These are phyloP conservation scores for Chalcosyrphus nemorum DNA, from an alignment of 2,888 invertebrate genomes.

Conservation along the genomic window DNA sequence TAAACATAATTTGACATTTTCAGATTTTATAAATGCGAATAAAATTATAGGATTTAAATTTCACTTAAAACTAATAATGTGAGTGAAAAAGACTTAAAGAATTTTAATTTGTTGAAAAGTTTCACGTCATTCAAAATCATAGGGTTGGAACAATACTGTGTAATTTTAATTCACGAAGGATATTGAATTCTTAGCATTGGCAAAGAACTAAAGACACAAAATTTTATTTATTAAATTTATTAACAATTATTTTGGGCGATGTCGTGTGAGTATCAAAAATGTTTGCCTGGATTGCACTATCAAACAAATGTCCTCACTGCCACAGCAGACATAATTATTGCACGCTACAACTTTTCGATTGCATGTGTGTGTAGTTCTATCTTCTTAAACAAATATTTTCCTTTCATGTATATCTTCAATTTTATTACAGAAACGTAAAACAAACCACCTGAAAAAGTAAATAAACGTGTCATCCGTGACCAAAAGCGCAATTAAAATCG, in stretches of 20 bases:
- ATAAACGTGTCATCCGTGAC: constrained; percentile 36
- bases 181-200: no score
- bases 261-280: not conserved
- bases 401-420: constrained; percentile 27
- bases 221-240: no score
- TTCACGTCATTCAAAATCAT: no score
- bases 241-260: not conserved
- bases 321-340: not conserved
- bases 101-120: no score
- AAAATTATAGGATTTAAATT: no score
- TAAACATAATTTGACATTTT: no score
- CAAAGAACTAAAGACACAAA: no score
- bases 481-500: constrained; percentile 29
- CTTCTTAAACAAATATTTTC: constrained; percentile 45
- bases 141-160: no score
- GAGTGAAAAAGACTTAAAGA: no score
- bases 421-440: constrained; percentile 34
- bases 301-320: not conserved
- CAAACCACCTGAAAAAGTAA: constrained; percentile 23
- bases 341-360: constrained; percentile 26
- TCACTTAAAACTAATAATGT: no score
- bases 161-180: no score
- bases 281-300: not conserved
- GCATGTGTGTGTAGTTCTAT: constrained; percentile 18
- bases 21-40: no score